Evolutionary conservation across 2,797 vertebrate species (phyloP).

Genomic region (Eulemur albifrons): DNA sequence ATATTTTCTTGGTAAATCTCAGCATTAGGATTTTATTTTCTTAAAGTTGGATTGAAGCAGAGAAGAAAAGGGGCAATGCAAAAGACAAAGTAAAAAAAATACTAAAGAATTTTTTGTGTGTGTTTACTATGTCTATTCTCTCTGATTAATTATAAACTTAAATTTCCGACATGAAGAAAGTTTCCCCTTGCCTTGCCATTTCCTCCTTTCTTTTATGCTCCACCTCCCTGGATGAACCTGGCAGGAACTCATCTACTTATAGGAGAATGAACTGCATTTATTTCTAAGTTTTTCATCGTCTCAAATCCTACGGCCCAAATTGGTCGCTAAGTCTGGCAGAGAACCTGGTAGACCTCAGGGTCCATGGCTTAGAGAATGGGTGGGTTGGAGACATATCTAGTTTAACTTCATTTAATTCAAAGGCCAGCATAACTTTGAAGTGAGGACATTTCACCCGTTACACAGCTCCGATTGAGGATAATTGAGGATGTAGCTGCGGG

Average conservation of each 20-base stretch:
- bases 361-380: background rate
- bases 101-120: background rate
- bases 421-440: background rate
- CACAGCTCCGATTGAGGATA: background rate
- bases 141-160: background rate
- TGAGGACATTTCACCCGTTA: background rate
- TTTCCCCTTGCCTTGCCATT: background rate
- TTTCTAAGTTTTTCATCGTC: background rate
- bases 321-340: background rate
- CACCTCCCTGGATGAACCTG: background rate
- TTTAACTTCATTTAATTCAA: background rate
- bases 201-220: background rate
- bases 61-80: background rate
- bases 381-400: background rate
- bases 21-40: slow-evolving; percentile 51
- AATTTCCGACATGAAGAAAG: background rate
- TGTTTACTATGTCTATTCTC: background rate
- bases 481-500: background rate
- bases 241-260: background rate
- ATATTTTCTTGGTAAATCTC: slow-evolving; percentile 72
- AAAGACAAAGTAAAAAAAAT: background rate
- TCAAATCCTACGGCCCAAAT: background rate
- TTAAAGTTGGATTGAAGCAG: background rate
- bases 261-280: background rate
- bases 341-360: background rate